Base-by-base conservation (phyloP, 1,140 invertebrate species). In the Trachymyrmex septentrionalis region DNA sequence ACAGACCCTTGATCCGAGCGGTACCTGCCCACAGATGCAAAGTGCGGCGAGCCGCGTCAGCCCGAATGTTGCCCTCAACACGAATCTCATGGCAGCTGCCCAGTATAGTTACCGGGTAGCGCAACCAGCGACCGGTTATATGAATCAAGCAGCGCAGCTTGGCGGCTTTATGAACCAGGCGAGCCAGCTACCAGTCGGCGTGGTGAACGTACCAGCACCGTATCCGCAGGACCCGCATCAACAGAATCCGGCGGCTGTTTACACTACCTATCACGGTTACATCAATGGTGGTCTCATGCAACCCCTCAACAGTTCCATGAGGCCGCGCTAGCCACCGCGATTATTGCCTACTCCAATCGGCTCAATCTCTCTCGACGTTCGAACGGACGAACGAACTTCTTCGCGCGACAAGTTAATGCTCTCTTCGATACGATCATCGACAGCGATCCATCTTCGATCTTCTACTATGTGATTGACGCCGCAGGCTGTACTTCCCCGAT, bases 41-140 rank as follows among this genome's bases (percentile, higher is more conserved):
- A 96, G 96, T 9, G 95, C 96, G 0, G 96, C 97, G 0, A 96
- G 96, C 85, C 90, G 96, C 5, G 95, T 96, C 7, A 96, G 96
- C 93, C 97, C 97, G 3, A 98, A 98, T 88, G 96, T 97, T 27
- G 97, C 97, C 77, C 96, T 98, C 24, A 97, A 97, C 91, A 97
- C 97, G 38, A 97, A 98, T 94, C 94, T 98, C 75, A 97, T 98
- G 96, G 96, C 96, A 57, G 96, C 96, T 88, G 95, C 96, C 0
- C 95, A 96, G 34, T 96, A 96, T 3, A 96, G 97, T 14, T 98
- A 98, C 87, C 96, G 95, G 2, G 94, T 97, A 7, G 95, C 96
- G 0, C 96, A 97, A 87, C 95, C 96, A 0, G 91, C 94, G 0
- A 96, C 96, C 50, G 96, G 97, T 6, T 97, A 98, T 85, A 97